These are phyloP conservation scores for Oncorhynchus tshawytscha DNA, from an alignment of 2,113 vertebrate species.

Conservation along the genomic window DNA sequence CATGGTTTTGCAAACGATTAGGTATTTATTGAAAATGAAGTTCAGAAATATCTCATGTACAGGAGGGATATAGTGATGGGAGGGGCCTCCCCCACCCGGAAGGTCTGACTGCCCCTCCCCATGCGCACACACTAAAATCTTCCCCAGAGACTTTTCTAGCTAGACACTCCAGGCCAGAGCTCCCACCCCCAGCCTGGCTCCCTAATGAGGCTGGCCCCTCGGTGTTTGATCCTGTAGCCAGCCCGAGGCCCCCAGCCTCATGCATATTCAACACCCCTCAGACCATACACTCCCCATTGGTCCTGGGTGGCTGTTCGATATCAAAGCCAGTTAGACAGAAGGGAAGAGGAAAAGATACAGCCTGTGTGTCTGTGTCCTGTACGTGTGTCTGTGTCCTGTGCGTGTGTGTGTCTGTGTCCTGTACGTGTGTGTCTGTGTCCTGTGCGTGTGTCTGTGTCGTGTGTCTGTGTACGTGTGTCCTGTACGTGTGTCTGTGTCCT, in stretches of 20 bases:
- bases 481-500: too few relatives aligned
- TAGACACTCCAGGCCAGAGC: constrained; percentile 42
- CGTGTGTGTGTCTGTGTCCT: too few relatives aligned
- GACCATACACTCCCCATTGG: constrained; percentile 47
- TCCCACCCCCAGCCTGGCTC: constrained; percentile 44
- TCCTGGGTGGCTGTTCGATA: constrained; percentile 54
- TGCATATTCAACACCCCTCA: constrained; percentile 68
- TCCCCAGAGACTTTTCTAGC: constrained; percentile 38
- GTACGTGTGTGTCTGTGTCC: too few relatives aligned
- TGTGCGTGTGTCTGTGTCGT: too few relatives aligned
- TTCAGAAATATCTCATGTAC: too few relatives aligned
- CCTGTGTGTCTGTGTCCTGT: too few relatives aligned
- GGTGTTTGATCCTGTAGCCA: constrained; percentile 68
- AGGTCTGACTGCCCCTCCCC: not conserved
- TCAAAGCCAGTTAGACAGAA: constrained; percentile 53
- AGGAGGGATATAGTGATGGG: too few relatives aligned
- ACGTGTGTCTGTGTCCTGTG: too few relatives aligned
- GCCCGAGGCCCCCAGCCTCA: constrained; percentile 52
- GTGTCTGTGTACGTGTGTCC: too few relatives aligned
- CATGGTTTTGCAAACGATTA: too few relatives aligned
- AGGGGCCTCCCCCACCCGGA: too few relatives aligned
- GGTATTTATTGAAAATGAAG: too few relatives aligned
- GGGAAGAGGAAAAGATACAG: constrained; percentile 4
- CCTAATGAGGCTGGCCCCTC: constrained; percentile 68
- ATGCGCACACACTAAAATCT: not conserved